Base-by-base conservation (phyloP, 2,888 invertebrate species). In the Napeogenes sylphis region DNA sequence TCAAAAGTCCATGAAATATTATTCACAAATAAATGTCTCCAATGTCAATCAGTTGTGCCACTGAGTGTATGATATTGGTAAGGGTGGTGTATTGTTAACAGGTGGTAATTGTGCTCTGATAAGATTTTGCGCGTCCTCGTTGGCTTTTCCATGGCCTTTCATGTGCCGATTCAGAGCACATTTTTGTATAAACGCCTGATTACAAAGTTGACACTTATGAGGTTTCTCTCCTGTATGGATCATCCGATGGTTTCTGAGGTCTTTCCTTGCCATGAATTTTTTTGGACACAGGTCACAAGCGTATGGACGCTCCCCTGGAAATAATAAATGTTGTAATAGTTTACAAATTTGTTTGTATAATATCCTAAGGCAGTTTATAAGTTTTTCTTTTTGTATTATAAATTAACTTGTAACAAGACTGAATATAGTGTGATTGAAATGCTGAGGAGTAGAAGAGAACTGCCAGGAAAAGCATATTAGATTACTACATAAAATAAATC, bases 81-180 rank as follows among this genome's bases (percentile, higher is more conserved):
- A 14, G 0, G 70, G 58, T 2, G 70, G 62, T 0, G 68, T 62
- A 6, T 66, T 69, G 3, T 66, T 58, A 3, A 68, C 62, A 0
- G 66, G 65, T n/a, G 68, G 64, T 63, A 68, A 53, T 21, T 66
- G 71, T 6, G 69, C 59, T 51, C 70, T 47, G 13, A 70, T 62
- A n/a, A 73, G 59, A n/a, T 57, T 67, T n/a, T 59, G 59, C 45
- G 66, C 46, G 14, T 69, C 70, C n/a, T 64, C 71, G 3, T 68
- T 74, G 21, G 73, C 71, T 68, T 81, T 78, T 51, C 78, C 72
- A 54, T 79, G 79, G 0, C 77, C 80, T 84, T 97, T 96, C 97
- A 97, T 97, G 84, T 98, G 97, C 74, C 98, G 94, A 42, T 97
- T 97, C 13, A 98, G 91, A 72, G 98, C 98, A 87, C 98, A 97